Percentiles rank a stretch among this genome's conserved stretches.
phyloP scores from a whole-genome alignment of 2,113 vertebrate genomes.

The Garra rufa region DNA sequence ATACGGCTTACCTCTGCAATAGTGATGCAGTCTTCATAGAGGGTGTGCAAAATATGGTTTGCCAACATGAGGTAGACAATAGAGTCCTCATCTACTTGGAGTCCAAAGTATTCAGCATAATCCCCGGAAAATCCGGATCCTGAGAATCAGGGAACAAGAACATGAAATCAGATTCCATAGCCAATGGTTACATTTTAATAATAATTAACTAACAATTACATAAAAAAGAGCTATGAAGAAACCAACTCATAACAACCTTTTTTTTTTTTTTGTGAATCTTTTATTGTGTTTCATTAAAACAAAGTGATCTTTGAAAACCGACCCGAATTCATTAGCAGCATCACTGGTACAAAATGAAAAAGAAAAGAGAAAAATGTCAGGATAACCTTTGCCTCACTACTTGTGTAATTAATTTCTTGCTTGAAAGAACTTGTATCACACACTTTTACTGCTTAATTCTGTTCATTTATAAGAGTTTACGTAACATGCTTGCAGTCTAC shows the following conservation, averaged over 20 bases:
- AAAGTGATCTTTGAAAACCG: neutral
- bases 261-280: neutral
- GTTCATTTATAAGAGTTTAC: conserved; percentile 31
- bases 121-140: conserved; percentile 88
- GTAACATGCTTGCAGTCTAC: neutral
- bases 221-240: neutral
- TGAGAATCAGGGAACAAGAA: conserved; percentile 63
- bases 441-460: conserved; percentile 23
- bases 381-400: neutral
- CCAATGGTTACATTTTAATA: neutral
- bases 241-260: neutral
- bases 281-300: neutral
- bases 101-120: conserved; percentile 96
- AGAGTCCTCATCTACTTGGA: conserved; percentile 96
- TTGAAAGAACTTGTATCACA: conserved; percentile 41
- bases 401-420: conserved; percentile 41
- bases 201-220: neutral
- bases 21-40: conserved; percentile 92
- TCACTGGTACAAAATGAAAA: neutral
- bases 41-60: conserved; percentile 88
- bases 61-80: conserved; percentile 92
- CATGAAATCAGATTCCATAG: conserved; percentile 35
- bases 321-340: neutral
- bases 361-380: neutral
- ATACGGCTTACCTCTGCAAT: conserved; percentile 88